Conservation (phyloP, 1,140 invertebrate species). For the Formica selysi region DNA sequence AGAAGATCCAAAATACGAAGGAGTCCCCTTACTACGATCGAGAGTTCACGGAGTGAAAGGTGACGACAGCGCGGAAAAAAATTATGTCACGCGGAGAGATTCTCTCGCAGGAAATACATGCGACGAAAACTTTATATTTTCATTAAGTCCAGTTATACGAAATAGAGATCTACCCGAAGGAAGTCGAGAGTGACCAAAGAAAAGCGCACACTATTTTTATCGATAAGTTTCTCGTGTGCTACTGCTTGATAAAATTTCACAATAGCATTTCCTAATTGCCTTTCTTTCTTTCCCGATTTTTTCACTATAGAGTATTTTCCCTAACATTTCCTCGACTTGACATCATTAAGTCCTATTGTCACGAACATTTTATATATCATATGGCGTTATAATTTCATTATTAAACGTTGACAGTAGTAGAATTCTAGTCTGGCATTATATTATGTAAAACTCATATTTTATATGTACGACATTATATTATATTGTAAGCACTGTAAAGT, state of each 20-base stretch:
- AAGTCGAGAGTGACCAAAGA: no score
- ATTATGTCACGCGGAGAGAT: conserved; percentile 36
- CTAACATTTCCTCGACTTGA: conserved; percentile 28
- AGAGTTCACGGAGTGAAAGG: conserved; percentile 37
- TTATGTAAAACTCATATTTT: no score
- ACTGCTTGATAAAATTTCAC: not conserved
- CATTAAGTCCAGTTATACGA: not conserved
- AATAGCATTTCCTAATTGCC: not conserved
- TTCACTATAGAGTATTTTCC: not conserved
- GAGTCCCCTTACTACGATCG: not conserved
- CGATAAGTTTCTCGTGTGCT: no score
- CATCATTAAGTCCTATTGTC: conserved; percentile 67
- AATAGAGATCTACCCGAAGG: no score
- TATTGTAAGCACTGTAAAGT: no score
- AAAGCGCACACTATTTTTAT: no score
- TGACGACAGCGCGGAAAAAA: conserved; percentile 34
- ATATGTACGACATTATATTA: no score
- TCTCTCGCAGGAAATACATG: not conserved
- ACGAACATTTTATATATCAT: conserved; percentile 78
- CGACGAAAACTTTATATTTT: not conserved
- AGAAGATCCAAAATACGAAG: no score
- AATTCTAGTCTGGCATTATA: no score
- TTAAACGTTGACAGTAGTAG: not conserved
- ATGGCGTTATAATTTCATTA: conserved; percentile 59
- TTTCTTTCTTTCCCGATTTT: not conserved